Evolutionary conservation across 1,140 invertebrate genomes (phyloP).

Genomic region (Ridgeia piscesae): DNA sequence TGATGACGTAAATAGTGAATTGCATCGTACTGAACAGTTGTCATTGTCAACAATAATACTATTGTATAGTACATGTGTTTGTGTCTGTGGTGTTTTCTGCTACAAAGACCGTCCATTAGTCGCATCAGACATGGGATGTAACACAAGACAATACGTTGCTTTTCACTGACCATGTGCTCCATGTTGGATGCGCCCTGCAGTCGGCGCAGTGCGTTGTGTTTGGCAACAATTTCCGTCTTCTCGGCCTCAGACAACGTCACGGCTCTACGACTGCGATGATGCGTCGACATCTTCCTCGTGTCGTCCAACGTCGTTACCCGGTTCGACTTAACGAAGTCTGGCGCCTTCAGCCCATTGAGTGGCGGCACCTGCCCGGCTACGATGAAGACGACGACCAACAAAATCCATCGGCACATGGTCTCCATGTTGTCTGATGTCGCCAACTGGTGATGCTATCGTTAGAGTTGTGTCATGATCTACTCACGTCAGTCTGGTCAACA

Average conservation of each 20-base stretch:
- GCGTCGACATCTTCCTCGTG: not conserved
- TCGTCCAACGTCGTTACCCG: not conserved
- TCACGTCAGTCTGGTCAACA: not conserved
- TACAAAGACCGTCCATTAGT: too few species aligned
- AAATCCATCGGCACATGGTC: not conserved
- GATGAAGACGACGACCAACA: not conserved
- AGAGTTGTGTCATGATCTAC: not conserved
- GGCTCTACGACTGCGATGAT: not conserved
- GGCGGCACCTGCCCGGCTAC: not conserved
- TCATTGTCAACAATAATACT: too few species aligned
- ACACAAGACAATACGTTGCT: not conserved
- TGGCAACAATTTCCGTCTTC: not conserved
- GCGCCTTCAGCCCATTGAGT: not conserved
- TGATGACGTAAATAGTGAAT: too few species aligned
- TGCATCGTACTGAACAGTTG: too few species aligned
- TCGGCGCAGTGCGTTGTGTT: constrained; percentile 17
- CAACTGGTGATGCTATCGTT: not conserved
- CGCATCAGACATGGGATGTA: too few species aligned
- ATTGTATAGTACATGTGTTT: too few species aligned
- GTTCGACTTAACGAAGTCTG: not conserved
- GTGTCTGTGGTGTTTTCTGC: too few species aligned
- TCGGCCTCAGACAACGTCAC: not conserved
- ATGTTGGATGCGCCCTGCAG: constrained; percentile 25
- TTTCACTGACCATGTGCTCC: constrained; percentile 62
- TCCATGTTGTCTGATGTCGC: not conserved